Conservation (phyloP, 2,113 vertebrate genomes). For the Pituophis catenifer region DNA sequence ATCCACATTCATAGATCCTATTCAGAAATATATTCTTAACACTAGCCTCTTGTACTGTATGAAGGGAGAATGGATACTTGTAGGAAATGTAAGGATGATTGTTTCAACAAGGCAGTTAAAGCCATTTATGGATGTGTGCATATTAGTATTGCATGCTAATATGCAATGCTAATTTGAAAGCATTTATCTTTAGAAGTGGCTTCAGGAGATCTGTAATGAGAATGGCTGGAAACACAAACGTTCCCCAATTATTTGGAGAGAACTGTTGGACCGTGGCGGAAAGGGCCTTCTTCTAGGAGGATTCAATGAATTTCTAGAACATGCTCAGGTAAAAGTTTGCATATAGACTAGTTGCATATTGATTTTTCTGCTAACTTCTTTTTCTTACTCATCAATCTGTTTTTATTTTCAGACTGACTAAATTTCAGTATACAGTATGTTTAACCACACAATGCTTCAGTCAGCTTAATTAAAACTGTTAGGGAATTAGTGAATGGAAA, state of each 20-base stretch:
- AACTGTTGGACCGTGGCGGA: conserved; percentile 84
- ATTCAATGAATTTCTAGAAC: conserved; percentile 83
- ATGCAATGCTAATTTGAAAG: conserved; percentile 15
- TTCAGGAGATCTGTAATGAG: conserved; percentile 71
- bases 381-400: background rate
- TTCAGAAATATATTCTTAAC: background rate
- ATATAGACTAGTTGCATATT: conserved; percentile 1
- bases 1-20: background rate
- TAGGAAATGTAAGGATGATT: background rate
- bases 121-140: background rate
- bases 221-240: conserved; percentile 81
- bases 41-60: background rate
- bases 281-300: conserved; percentile 86
- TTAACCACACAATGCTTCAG: background rate
- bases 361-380: background rate
- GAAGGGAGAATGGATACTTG: background rate
- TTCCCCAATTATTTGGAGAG: conserved; percentile 92
- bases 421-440: background rate
- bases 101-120: background rate
- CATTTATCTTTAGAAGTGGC: conserved; percentile 78
- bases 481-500: background rate
- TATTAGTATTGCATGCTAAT: background rate
- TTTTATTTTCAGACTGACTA: background rate
- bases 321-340: conserved; percentile 78
- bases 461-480: background rate